phyloP scores from a whole-genome alignment of 2,888 invertebrate genomes.

The Hirudinaria manillensis region DNA sequence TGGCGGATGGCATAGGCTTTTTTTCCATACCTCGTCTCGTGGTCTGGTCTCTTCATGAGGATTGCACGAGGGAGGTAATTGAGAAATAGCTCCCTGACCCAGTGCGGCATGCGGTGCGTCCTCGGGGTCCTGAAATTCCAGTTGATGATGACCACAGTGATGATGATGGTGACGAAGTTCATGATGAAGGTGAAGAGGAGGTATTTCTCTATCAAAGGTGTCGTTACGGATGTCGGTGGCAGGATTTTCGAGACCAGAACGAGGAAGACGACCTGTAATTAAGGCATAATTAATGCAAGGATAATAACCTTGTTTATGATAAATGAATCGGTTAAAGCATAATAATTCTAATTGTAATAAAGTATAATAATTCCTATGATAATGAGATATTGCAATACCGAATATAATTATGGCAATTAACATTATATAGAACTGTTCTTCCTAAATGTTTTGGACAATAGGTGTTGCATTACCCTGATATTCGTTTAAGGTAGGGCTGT shows the following conservation, averaged over 20 bases:
- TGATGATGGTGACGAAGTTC: conserved; percentile 98
- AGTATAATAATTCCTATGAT: background rate
- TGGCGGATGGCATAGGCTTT: conserved; percentile 30
- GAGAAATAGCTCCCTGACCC: conserved; percentile 89
- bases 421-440: no score
- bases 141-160: conserved; percentile 97
- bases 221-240: conserved; percentile 92
- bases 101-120: conserved; percentile 95
- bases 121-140: conserved; percentile 92
- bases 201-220: conserved; percentile 97
- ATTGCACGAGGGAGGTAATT: conserved; percentile 85
- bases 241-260: conserved; percentile 84
- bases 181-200: conserved; percentile 87
- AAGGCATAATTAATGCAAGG: no score
- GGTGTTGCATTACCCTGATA: no score
- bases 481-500: no score
- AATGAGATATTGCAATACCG: background rate
- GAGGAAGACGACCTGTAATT: conserved; percentile 37
- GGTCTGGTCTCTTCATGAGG: conserved; percentile 82
- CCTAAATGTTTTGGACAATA: no score
- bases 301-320: no score
- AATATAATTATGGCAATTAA: no score
- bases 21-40: conserved; percentile 29
- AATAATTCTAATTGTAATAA: background rate
- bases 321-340: no score